Percentiles rank a stretch among this genome's conserved stretches.
Conservation (phyloP, 1,140 invertebrate species). For the Drosophila ironensis region DNA sequence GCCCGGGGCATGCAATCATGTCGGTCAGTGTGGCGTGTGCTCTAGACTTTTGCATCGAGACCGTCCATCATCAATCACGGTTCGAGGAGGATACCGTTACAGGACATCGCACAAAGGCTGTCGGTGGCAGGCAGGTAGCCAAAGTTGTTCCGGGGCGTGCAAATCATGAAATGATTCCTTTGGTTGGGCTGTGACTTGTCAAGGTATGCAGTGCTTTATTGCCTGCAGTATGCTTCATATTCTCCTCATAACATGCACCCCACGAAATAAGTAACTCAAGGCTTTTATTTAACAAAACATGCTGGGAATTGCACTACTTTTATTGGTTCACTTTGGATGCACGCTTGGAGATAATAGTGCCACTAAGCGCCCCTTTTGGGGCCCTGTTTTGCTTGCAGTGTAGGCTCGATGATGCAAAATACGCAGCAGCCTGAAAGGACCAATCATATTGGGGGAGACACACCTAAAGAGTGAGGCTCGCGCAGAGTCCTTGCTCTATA, state of each 20-base stretch:
- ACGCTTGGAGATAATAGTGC: too few relatives aligned
- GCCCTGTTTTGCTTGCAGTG: too few relatives aligned
- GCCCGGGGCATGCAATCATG: conserved; percentile 5
- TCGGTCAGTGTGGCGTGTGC: conserved; percentile 17
- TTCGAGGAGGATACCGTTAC: conserved; percentile 33
- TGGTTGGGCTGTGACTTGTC: not conserved
- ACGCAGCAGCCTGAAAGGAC: conserved; percentile 1
- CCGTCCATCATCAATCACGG: conserved; percentile 25
- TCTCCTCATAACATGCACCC: too few relatives aligned
- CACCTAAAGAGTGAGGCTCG: too few relatives aligned
- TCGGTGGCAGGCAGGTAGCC: not conserved
- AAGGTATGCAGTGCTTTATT: too few relatives aligned
- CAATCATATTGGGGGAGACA: not conserved
- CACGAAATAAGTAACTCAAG: too few relatives aligned
- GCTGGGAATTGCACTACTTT: too few relatives aligned
- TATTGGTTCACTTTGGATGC: too few relatives aligned
- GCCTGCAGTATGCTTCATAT: too few relatives aligned
- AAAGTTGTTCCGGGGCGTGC: not conserved
- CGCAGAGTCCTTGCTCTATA: not conserved
- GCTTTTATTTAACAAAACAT: too few relatives aligned
- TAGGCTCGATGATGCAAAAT: too few relatives aligned
- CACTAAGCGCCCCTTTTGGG: too few relatives aligned
- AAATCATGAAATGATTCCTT: conserved; percentile 5
- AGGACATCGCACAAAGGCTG: conserved; percentile 5
- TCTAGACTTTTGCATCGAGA: not conserved